Evolutionary conservation across 2,888 invertebrate species (phyloP), one percentile per base, ranked within the genome.

Genomic region (Zele albiditarsus): DNA sequence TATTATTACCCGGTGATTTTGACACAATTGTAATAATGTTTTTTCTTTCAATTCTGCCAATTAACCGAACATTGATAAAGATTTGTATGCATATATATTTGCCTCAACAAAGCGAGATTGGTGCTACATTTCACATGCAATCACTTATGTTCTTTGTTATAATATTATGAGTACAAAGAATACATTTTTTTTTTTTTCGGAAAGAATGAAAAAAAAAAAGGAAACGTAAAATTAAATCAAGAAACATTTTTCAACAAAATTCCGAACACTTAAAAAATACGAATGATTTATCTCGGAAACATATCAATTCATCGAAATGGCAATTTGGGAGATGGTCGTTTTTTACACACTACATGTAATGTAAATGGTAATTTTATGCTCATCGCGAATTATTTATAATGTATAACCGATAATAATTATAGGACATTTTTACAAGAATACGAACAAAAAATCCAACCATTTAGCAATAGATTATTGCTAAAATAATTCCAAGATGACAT

Each of bases 251-350:
- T 33, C 33, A 73, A 42, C 28, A 58, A 46, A 23, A 57, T 57
- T 65, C 53, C 42, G 53, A 60, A 38, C 12, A 23, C 14, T 66
- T 20, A 28, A 46, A 23, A 73, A 67, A 67, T 38, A 28, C n/a
- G 27, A 46, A 28, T 33, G 38, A 33, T 63, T 63, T 70, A 14
- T 60, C 31, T 70, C 70, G 33, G 20, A 66, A 58, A 71, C 75
- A 75, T 75, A 75, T 75, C 75, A 75, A 58, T 71, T 67, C 71
- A 71, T 66, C 58, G 60, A 71, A 20, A 71, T 71, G 38, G 53
- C 28, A 27, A 42, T 27, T 10, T 62, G 33, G 16, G 57, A 12
- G 20, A 57, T 63, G 14, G 53, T 63, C 63, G 46, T 74, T 70
- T 71, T 74, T 65, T 74, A 74, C 70, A 74, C 70, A 20, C 20